Evolutionary conservation across 1,140 invertebrate genomes (phyloP), one percentile per base, ranked within the genome.

Genomic region (Polyergus mexicanus): DNA sequence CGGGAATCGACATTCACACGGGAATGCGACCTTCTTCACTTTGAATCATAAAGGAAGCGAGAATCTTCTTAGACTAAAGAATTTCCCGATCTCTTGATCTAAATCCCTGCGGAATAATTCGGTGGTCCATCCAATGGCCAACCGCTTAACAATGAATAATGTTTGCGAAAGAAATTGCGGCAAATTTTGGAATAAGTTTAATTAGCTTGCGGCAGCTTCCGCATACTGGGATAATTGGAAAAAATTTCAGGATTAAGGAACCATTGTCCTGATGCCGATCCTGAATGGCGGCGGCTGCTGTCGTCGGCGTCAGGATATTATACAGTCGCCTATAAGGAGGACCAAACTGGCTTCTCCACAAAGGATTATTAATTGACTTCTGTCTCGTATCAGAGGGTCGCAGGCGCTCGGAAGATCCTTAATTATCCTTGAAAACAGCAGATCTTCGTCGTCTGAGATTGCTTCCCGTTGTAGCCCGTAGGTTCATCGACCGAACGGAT

Each of bases 361-460:
- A 91, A 91, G 89, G 89, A 91, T 91, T 91, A 91, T 91, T 91
- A 91, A 91, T 91, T 91, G 89, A 91, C 89, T 91, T 90, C 89
- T 91, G 89, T 90, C 86, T 90, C 89, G 84, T 91, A 91, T 91
- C 89, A 88, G 89, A 85, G 89, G 89, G 78, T 88, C 86, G 69
- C 89, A 91, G 89, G 75, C 88, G 89, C 78, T 75, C 86, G 58
- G 62, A 88, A 69, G 74, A 90, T 88, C 86, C 89, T 90, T 90
- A 90, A 90, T 90, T 90, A 90, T 90, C 86, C 71, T 88, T 90
- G 86, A 90, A 88, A 88, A 88, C 86, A 78, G 78, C 74, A 80
- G 83, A 90, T 88, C 84, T 76, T 88, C 66, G 38, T 77, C 47
- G 81, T 83, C 74, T 60, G 72, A 89, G 85, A 89, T 90, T 86